Conservation (phyloP, 2,113 vertebrate genomes). For the Acinonyx jubatus region DNA sequence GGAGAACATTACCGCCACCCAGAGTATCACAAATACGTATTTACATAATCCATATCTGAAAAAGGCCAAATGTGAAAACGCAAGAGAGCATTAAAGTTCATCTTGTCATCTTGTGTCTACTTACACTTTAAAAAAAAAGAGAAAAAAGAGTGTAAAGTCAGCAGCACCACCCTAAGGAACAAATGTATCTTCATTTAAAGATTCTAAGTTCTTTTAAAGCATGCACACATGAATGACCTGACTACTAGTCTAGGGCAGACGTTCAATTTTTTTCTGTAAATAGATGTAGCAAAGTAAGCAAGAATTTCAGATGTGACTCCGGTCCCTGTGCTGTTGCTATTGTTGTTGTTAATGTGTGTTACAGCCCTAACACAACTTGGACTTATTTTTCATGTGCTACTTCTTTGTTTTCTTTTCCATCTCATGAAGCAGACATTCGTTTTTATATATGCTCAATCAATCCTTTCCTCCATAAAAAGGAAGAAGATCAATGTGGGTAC, state of each 20-base stretch:
- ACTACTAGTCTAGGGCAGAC: background rate
- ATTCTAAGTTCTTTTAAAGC: background rate
- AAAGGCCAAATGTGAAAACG: slow-evolving; percentile 40
- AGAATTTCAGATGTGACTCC: slow-evolving; percentile 1
- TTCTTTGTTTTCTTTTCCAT: slow-evolving; percentile 54
- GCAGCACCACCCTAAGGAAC: background rate
- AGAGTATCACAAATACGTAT: slow-evolving; percentile 33
- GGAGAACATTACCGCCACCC: background rate
- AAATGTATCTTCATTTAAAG: background rate
- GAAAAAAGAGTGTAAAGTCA: background rate
- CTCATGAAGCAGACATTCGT: slow-evolving; percentile 79
- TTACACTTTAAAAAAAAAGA: background rate
- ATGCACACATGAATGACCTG: background rate
- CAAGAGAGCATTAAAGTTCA: background rate
- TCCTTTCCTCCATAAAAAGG: slow-evolving; percentile 75
- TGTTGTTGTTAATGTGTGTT: background rate
- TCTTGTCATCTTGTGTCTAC: background rate
- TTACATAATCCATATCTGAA: background rate
- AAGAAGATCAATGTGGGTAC: slow-evolving; percentile 58
- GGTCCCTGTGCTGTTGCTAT: background rate
- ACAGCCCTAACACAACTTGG: background rate
- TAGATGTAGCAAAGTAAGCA: background rate
- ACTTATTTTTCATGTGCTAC: slow-evolving; percentile 55
- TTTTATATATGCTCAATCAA: slow-evolving; percentile 80
- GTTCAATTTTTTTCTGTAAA: background rate